Conservation (phyloP, 2,797 vertebrate species). For the Parauchenoglanis ngamensis region DNA sequence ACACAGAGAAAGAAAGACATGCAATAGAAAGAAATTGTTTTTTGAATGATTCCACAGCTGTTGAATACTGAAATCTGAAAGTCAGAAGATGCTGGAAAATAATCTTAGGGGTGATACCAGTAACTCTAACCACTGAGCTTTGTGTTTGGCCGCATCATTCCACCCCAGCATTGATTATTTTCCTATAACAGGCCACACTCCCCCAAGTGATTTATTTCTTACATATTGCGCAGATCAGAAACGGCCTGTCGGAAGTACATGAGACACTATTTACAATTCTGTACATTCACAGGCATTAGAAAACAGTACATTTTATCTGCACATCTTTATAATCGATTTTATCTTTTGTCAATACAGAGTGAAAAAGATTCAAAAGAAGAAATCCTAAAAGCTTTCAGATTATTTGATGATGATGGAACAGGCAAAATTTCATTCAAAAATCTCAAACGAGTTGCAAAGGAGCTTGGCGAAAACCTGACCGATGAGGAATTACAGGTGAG, state of each 20-base stretch:
- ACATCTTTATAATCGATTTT: background rate
- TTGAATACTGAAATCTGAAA: background rate
- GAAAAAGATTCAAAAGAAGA: conserved; percentile 94
- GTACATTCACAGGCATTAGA: background rate
- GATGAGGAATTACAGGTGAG: conserved; percentile 91
- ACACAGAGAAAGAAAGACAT: background rate
- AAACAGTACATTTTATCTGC: background rate
- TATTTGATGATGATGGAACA: conserved; percentile 92
- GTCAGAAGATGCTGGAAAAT: background rate
- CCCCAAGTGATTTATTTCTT: background rate
- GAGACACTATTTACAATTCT: background rate
- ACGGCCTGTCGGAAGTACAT: background rate
- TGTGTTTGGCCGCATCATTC: background rate
- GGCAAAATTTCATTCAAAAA: conserved; percentile 94
- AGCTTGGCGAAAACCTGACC: conserved; percentile 91
- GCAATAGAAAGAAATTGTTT: background rate
- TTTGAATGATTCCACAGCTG: background rate
- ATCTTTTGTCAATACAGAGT: conserved; percentile 69
- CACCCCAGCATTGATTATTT: background rate
- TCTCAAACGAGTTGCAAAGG: conserved; percentile 89
- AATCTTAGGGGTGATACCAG: background rate
- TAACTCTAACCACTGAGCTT: background rate
- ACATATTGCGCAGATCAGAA: background rate
- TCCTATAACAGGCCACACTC: background rate
- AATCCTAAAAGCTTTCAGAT: conserved; percentile 90